Percentiles rank a stretch among this genome's conserved stretches.
These are phyloP conservation scores for Myoxocephalus aenaeus DNA, from an alignment of 2,797 vertebrate genomes.

Conservation along the genomic window DNA sequence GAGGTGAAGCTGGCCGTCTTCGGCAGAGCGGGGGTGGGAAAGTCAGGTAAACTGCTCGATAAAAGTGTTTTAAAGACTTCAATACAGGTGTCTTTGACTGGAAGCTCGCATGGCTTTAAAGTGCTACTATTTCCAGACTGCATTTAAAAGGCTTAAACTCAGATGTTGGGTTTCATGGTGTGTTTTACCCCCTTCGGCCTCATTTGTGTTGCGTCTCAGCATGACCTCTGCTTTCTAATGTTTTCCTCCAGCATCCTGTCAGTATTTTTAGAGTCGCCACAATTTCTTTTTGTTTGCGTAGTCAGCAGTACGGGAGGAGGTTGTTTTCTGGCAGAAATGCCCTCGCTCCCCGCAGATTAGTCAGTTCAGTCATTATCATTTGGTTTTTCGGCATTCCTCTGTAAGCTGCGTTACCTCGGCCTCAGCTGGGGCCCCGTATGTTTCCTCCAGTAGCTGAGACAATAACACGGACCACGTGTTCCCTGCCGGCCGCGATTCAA, in stretches of 20 bases:
- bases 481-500: conserved; percentile 51
- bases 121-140: neutral
- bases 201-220: neutral
- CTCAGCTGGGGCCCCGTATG: conserved; percentile 32
- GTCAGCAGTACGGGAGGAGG: conserved; percentile 37
- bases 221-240: conserved; percentile 19
- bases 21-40: conserved; percentile 95
- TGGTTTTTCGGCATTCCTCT: conserved; percentile 42
- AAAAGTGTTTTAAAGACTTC: neutral
- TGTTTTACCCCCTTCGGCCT: conserved; percentile 18
- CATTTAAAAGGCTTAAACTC: neutral
- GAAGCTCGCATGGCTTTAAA: neutral
- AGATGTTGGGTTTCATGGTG: neutral
- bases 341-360: conserved; percentile 54
- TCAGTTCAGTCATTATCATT: conserved; percentile 50
- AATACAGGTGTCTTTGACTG: neutral
- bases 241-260: conserved; percentile 29
- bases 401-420: conserved; percentile 35
- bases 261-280: conserved; percentile 12
- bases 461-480: conserved; percentile 62
- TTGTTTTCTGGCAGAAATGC: conserved; percentile 52
- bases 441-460: conserved; percentile 52
- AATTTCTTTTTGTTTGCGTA: conserved; percentile 33
- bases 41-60: conserved; percentile 88
- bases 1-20: conserved; percentile 97